Conservation (phyloP, 2,797 vertebrate genomes). For the Sus cebifrons region DNA sequence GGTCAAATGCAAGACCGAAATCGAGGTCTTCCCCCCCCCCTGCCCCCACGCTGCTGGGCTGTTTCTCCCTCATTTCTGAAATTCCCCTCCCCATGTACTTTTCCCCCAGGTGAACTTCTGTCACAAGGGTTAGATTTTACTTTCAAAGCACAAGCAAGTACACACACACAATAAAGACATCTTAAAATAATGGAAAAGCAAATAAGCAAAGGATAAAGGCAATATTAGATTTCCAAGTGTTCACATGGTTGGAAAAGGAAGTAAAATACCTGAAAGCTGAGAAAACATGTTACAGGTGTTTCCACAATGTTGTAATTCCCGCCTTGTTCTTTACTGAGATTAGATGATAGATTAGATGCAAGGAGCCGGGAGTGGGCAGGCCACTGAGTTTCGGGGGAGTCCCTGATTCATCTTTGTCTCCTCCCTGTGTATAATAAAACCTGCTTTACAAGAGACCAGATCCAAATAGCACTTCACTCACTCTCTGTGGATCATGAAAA, state of each 20-base stretch:
- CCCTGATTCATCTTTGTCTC: not conserved
- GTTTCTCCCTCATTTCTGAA: not conserved
- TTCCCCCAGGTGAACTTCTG: conserved; percentile 1
- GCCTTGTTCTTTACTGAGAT: conserved; percentile 28
- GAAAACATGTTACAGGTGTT: not conserved
- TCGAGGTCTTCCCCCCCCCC: not conserved
- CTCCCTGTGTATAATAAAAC: not conserved
- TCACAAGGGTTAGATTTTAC: not conserved
- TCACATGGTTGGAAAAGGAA: not conserved
- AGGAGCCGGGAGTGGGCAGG: not conserved
- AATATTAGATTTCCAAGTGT: not conserved
- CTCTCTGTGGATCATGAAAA: not conserved
- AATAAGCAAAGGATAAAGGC: conserved; percentile 1
- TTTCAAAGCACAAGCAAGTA: not conserved
- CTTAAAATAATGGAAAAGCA: conserved; percentile 31
- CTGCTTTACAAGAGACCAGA: not conserved
- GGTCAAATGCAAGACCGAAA: conserved; percentile 50
- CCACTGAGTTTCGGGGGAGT: not conserved
- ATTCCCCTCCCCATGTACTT: not conserved
- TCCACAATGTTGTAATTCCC: not conserved
- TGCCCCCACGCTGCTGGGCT: not conserved
- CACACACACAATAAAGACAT: not conserved
- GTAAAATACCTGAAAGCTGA: not conserved
- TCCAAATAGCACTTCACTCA: not conserved
- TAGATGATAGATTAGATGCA: not conserved